A percentile compares a stretch with the other conserved stretches of the same genome.
Evolutionary conservation across 2,113 vertebrate species (phyloP).

Genomic region (Lathamus discolor): DNA sequence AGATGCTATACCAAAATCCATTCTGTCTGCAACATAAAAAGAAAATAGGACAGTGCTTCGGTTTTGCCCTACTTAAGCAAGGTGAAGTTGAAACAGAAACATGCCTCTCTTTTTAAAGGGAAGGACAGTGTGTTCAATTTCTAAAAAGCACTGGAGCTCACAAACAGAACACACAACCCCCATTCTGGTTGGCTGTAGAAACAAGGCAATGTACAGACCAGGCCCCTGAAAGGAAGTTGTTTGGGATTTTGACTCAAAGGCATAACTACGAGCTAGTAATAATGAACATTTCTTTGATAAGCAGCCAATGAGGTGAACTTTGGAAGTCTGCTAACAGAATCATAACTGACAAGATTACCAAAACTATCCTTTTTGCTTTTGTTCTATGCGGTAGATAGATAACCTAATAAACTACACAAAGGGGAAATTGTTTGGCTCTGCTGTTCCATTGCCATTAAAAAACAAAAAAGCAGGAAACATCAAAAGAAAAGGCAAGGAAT

Average conservation of each 20-base stretch:
- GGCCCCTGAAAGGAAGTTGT: not conserved
- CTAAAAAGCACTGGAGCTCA: not conserved
- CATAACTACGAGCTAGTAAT: not conserved
- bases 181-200: not conserved
- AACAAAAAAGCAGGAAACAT: not conserved
- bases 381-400: not conserved
- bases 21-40: not conserved
- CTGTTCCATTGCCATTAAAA: not conserved
- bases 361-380: not conserved
- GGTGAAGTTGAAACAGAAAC: not conserved
- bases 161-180: not conserved
- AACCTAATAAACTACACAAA: not conserved
- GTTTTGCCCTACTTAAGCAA: not conserved
- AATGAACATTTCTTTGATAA: not conserved
- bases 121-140: not conserved
- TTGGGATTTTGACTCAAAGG: not conserved
- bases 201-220: not conserved
- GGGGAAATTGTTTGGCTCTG: not conserved
- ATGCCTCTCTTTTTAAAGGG: not conserved
- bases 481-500: not conserved
- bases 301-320: not conserved
- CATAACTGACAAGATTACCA: not conserved
- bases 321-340: conserved; percentile 1
- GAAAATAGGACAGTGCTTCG: not conserved
- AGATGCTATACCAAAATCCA: not conserved